A percentile compares a stretch with the other conserved stretches of the same genome.
phyloP scores from a whole-genome alignment of 2,888 invertebrate species.

The Neoaliturus tenellus region DNA sequence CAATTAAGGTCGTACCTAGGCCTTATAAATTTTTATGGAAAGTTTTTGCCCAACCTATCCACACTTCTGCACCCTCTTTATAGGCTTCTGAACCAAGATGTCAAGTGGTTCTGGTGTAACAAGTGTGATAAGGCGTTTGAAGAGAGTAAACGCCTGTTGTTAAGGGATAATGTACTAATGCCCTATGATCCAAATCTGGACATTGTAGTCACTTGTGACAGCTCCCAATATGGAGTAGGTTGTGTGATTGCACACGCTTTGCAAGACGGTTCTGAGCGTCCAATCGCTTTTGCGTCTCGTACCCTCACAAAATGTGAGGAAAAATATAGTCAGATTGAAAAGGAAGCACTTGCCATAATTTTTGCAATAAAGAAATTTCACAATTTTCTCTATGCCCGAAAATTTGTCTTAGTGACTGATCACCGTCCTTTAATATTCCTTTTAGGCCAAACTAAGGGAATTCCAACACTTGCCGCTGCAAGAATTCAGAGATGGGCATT shows the following conservation, averaged over 20 bases:
- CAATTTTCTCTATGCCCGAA: slow-evolving; percentile 70
- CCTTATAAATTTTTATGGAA: too few species aligned
- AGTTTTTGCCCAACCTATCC: too few species aligned
- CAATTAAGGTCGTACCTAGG: too few species aligned
- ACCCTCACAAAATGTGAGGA: slow-evolving; percentile 69
- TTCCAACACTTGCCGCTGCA: slow-evolving; percentile 33
- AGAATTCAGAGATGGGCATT: slow-evolving; percentile 48
- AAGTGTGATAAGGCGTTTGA: too few species aligned
- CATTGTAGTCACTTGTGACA: neutral
- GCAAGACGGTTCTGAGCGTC: neutral
- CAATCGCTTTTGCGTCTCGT: neutral
- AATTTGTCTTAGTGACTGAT: slow-evolving; percentile 70
- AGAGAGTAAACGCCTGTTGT: too few species aligned
- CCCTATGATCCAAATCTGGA: neutral
- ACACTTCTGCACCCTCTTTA: too few species aligned
- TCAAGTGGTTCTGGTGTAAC: too few species aligned
- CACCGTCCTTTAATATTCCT: slow-evolving; percentile 70
- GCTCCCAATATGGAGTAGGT: neutral
- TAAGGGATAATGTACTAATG: too few species aligned
- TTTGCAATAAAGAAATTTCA: slow-evolving; percentile 71
- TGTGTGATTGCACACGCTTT: neutral
- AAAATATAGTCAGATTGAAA: slow-evolving; percentile 70
- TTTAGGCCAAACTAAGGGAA: slow-evolving; percentile 62
- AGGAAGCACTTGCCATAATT: slow-evolving; percentile 59
- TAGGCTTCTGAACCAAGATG: too few species aligned